phyloP scores from a whole-genome alignment of 2,797 vertebrate species.

The Scarus forsteni region DNA sequence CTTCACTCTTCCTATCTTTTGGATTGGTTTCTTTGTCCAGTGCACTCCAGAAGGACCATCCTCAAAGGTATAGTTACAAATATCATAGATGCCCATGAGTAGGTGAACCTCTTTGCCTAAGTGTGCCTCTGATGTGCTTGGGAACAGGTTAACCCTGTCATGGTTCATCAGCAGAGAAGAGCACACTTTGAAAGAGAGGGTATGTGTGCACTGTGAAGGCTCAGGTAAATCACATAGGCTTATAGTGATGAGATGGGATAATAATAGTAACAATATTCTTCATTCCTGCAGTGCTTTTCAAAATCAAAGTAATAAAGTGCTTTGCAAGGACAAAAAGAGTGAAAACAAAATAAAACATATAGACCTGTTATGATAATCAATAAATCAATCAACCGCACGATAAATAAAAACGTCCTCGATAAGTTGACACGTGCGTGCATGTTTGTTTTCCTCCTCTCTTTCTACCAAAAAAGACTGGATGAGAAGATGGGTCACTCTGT shows the following conservation, averaged over 20 bases:
- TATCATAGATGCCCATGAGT: not conserved
- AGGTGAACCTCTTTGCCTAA: not conserved
- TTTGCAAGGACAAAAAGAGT: too few species aligned
- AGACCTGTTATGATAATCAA: too few species aligned
- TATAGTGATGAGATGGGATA: not conserved
- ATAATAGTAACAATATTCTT: too few species aligned
- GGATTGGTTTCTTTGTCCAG: constrained; percentile 1
- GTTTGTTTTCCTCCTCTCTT: too few species aligned
- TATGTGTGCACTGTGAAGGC: not conserved
- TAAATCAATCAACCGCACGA: too few species aligned
- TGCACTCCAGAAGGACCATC: not conserved
- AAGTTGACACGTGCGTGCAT: too few species aligned
- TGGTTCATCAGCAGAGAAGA: not conserved
- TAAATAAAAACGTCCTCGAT: too few species aligned
- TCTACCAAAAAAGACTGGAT: too few species aligned
- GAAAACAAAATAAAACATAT: too few species aligned
- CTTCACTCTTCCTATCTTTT: constrained; percentile 1
- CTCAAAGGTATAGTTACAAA: not conserved
- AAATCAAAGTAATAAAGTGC: too few species aligned
- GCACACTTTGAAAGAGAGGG: not conserved
- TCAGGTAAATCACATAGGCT: not conserved
- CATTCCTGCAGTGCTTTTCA: too few species aligned
- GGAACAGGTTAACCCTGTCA: constrained; percentile 1
- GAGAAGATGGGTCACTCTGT: too few species aligned
- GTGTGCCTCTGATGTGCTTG: not conserved